A percentile compares a stretch with the other conserved stretches of the same genome.
These are phyloP conservation scores for Nemoura dubitans DNA, from an alignment of 2,888 invertebrate species.

Conservation along the genomic window DNA sequence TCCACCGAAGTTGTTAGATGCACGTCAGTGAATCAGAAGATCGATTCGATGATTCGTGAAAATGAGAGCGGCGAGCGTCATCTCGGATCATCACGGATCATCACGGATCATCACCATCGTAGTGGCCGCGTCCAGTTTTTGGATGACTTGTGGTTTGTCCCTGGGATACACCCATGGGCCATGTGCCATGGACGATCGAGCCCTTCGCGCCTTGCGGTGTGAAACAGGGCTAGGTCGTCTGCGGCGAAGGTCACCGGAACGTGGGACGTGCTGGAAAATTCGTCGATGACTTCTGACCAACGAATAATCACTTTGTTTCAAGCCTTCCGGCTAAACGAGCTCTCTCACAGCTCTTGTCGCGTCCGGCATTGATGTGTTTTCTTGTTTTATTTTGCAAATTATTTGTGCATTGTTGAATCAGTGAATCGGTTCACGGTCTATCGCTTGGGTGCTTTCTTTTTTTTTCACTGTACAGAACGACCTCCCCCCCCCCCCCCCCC, in stretches of 20 bases:
- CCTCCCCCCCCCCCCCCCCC: too few relatives aligned
- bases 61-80: background rate
- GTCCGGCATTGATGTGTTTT: too few relatives aligned
- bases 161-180: too few relatives aligned
- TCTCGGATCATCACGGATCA: background rate
- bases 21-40: slow-evolving; percentile 5
- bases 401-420: too few relatives aligned
- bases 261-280: background rate
- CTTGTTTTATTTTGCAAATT: too few relatives aligned
- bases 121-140: background rate
- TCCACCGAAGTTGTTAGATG: background rate
- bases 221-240: background rate
- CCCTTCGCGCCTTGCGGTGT: background rate
- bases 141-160: slow-evolving; percentile 2
- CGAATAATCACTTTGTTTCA: background rate
- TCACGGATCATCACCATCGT: background rate
- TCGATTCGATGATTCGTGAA: background rate
- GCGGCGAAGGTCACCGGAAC: background rate
- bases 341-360: background rate
- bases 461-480: background rate
- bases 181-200: too few relatives aligned
- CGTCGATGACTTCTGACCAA: background rate
- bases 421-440: background rate
- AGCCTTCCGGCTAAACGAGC: background rate
- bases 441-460: background rate